Percentiles rank a stretch among this genome's conserved stretches.
These are phyloP conservation scores for Drosophila bocqueti DNA, from an alignment of 1,140 invertebrate genomes.

Conservation along the genomic window DNA sequence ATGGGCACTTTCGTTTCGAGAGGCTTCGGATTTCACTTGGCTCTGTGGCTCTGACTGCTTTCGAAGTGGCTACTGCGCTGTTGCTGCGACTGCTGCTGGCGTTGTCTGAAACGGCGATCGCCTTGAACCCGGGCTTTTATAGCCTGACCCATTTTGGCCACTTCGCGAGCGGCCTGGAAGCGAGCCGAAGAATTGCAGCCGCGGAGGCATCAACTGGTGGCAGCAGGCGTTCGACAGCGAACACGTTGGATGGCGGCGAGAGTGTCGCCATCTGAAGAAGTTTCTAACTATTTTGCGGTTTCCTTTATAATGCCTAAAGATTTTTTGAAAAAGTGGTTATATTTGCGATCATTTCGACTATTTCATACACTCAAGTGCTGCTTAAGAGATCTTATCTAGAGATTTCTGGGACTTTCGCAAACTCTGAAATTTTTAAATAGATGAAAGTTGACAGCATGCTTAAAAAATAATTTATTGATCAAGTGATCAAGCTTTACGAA, in stretches of 20 bases:
- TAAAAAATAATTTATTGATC: too few relatives aligned
- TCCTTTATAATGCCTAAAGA: accelerated
- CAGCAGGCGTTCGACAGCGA: slow-evolving; percentile 10
- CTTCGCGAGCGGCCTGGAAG: slow-evolving; percentile 47
- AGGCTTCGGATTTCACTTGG: slow-evolving; percentile 50
- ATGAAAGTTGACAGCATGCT: too few relatives aligned
- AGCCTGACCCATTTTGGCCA: slow-evolving; percentile 86
- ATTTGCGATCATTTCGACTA: not conserved
- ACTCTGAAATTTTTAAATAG: too few relatives aligned
- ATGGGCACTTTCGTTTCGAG: slow-evolving; percentile 58
- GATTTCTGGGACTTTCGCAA: not conserved
- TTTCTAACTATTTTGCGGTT: not conserved
- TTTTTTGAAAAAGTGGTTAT: too few relatives aligned
- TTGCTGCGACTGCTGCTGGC: slow-evolving; percentile 51
- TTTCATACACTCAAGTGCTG: not conserved
- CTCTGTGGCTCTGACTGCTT: slow-evolving; percentile 6
- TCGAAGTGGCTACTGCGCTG: slow-evolving; percentile 7
- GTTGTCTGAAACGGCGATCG: slow-evolving; percentile 84
- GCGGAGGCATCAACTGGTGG: not conserved
- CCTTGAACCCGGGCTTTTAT: slow-evolving; percentile 87
- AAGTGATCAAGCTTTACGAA: too few relatives aligned
- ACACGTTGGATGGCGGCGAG: slow-evolving; percentile 42
- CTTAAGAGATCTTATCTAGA: too few relatives aligned
- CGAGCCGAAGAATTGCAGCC: slow-evolving; percentile 68
- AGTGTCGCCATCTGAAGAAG: not conserved